phyloP scores from a whole-genome alignment of 2,797 vertebrate species.

The Rhodeus uyekii region DNA sequence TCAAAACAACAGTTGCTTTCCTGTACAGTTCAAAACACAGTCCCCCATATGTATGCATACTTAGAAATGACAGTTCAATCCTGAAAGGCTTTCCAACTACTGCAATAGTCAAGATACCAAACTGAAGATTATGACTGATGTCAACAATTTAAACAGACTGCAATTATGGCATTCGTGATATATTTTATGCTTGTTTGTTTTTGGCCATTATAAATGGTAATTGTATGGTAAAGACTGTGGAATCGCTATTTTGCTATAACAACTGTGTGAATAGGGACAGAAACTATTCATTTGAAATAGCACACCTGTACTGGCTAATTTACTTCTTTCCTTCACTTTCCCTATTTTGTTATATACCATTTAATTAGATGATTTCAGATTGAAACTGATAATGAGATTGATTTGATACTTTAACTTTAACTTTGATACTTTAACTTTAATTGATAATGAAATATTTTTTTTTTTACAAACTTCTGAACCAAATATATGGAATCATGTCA shows the following conservation, averaged over 20 bases:
- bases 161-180: not conserved
- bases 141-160: not conserved
- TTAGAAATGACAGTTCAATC: constrained; percentile 41
- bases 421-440: too few species aligned
- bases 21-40: constrained; percentile 15
- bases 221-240: not conserved
- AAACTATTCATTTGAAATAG: not conserved
- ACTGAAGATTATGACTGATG: not conserved
- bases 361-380: constrained; percentile 58
- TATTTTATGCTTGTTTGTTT: too few species aligned
- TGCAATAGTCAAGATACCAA: constrained; percentile 21
- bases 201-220: not conserved
- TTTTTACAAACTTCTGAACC: too few species aligned
- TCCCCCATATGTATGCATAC: constrained; percentile 48
- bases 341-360: not conserved
- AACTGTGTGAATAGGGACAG: not conserved
- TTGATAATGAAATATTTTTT: too few species aligned
- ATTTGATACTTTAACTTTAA: too few species aligned
- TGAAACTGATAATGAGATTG: too few species aligned
- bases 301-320: not conserved
- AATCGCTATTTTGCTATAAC: not conserved
- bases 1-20: constrained; percentile 61
- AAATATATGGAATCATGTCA: not conserved
- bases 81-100: constrained; percentile 8
- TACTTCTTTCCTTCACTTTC: not conserved